phyloP scores from a whole-genome alignment of 2,888 invertebrate species.

The Galeruca laticollis region DNA sequence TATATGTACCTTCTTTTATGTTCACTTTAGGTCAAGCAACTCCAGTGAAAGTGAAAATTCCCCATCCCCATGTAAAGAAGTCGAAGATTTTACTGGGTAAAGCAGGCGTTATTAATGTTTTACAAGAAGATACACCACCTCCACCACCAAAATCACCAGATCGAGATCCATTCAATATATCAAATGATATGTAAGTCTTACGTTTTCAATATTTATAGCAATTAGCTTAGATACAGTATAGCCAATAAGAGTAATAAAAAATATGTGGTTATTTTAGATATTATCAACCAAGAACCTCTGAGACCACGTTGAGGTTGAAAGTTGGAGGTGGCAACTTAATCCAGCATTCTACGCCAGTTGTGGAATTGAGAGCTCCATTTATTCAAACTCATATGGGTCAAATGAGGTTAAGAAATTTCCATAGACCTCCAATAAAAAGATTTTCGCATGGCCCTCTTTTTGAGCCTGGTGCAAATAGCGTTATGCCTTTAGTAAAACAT shows the following conservation, averaged over 20 bases:
- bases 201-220: too few relatives aligned
- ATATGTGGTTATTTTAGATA: conserved; percentile 72
- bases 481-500: conserved; percentile 87
- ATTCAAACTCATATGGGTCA: conserved; percentile 94
- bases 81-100: conserved; percentile 93
- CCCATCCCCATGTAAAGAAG: conserved; percentile 93
- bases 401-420: conserved; percentile 89
- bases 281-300: conserved; percentile 91
- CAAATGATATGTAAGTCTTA: conserved; percentile 89
- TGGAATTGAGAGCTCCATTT: conserved; percentile 93
- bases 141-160: conserved; percentile 92
- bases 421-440: conserved; percentile 89
- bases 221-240: too few relatives aligned
- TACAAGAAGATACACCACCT: conserved; percentile 92
- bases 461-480: conserved; percentile 80
- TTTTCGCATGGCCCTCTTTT: conserved; percentile 87
- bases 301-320: conserved; percentile 82
- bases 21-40: conserved; percentile 75
- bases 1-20: background rate
- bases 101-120: conserved; percentile 95
- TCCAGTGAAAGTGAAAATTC: conserved; percentile 90
- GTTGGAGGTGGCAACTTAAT: conserved; percentile 92
- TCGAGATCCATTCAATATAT: conserved; percentile 97
- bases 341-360: conserved; percentile 97
- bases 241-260: background rate